Base-by-base conservation (phyloP, 2,888 invertebrate species). In the Apodemia mormo region DNA sequence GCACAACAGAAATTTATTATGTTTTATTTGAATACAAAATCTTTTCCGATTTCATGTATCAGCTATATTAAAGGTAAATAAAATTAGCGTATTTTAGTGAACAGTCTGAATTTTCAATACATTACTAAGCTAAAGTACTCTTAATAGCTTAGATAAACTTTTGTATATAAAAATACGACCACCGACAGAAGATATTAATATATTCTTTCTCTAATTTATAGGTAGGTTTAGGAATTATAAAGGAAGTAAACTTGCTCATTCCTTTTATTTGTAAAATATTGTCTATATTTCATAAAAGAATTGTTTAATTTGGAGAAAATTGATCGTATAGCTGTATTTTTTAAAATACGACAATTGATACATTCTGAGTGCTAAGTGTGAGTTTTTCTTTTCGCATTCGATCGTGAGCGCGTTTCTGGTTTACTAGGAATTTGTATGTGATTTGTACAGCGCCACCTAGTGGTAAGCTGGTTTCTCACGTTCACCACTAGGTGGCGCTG, bases 151-250 rank as follows among this genome's bases (percentile, higher is more conserved):
- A 61, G 58, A 29, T 6, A 66, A 68, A 65, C 52, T 71, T 56
- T n/a, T 76, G 72, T 76, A 75, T 67, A 74, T 76, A 76, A 66
- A 68, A 70, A 71, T 73, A 61, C 76, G 30, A 61, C 78, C 78
- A 78, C 78, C 78, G 78, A 78, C 49, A 49, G 71, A 73, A 75
- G 70, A 72, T 70, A 74, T 71, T 78, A 78, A 77, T 78, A 78
- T 78, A 78, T 78, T 73, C 67, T 52, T 73, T 75, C 43, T 71
- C 73, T 74, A 71, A 66, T 71, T 49, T 67, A 67, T 73, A 72
- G 67, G 54, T 70, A 76, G 75, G 73, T 66, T 12, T 71, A 73
- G 68, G 29, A 29, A 30, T 30, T 30, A 58, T 29, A 33, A 33
- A 12, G 33, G 33, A 58, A 29, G 29, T 30, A 30, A 22, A 56